These are phyloP conservation scores for Platycheirus albimanus DNA, from an alignment of 2,888 invertebrate genomes.

Conservation along the genomic window DNA sequence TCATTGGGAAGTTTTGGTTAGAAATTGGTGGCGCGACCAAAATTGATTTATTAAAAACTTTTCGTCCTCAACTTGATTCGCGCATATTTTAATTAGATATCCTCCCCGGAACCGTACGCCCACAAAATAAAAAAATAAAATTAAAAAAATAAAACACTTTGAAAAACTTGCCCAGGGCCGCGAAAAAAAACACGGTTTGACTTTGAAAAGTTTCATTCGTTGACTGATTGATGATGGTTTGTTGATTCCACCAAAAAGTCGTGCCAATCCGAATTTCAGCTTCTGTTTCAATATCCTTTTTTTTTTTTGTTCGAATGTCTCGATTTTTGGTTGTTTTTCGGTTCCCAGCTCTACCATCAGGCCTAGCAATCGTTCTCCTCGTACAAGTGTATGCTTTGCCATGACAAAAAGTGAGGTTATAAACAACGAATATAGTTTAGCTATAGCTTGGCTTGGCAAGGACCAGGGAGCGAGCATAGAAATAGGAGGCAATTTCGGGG, in stretches of 20 bases:
- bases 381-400: conserved; percentile 50
- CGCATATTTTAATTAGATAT: conserved; percentile 50
- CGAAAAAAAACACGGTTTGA: conserved; percentile 54
- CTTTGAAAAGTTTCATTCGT: conserved; percentile 72
- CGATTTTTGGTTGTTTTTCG: conserved; percentile 38
- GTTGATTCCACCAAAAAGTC: conserved; percentile 49
- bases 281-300: too few relatives aligned
- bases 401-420: conserved; percentile 67
- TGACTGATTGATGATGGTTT: conserved; percentile 63
- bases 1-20: neutral
- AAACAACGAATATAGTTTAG: conserved; percentile 44
- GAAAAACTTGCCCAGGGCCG: conserved; percentile 41
- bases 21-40: conserved; percentile 12
- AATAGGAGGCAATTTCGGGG: conserved; percentile 17
- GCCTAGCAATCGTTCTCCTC: too few relatives aligned
- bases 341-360: conserved; percentile 23
- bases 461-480: conserved; percentile 23
- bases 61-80: conserved; percentile 40
- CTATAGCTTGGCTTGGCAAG: conserved; percentile 16
- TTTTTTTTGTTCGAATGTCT: too few relatives aligned
- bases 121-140: neutral
- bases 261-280: conserved; percentile 31
- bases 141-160: conserved; percentile 12
- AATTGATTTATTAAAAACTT: conserved; percentile 63
- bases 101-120: conserved; percentile 24